A percentile compares a stretch with the other conserved stretches of the same genome.
Conservation (phyloP, 2,797 vertebrate genomes). For the Pseudochirops cupreus region DNA sequence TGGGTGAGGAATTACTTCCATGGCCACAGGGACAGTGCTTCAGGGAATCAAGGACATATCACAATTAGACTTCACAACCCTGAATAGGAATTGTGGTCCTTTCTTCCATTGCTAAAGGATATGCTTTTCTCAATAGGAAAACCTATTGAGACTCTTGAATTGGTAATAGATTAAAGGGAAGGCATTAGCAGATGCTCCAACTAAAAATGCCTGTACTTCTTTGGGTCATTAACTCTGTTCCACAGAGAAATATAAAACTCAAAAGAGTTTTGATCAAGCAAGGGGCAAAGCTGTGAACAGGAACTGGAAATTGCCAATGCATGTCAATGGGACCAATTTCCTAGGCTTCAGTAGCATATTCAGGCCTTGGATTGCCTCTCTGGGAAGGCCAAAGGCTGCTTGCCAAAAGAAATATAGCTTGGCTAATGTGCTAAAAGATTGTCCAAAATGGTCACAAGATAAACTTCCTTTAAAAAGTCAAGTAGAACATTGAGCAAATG, state of each 20-base stretch:
- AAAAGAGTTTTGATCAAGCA: background rate
- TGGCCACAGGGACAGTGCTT: background rate
- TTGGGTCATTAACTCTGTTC: background rate
- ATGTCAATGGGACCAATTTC: background rate
- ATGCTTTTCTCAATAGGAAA: background rate
- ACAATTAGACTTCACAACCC: background rate
- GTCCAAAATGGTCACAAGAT: background rate
- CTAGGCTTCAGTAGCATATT: background rate
- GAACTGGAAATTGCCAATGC: background rate
- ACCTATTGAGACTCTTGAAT: background rate
- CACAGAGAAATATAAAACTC: slow-evolving; percentile 5
- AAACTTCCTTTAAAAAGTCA: slow-evolving; percentile 3
- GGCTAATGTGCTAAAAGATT: background rate
- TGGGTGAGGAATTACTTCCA: background rate
- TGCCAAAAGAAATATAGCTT: background rate
- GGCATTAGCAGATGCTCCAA: background rate
- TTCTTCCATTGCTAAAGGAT: background rate
- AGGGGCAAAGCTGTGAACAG: background rate
- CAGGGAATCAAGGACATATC: background rate
- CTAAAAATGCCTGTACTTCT: background rate
- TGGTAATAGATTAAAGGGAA: background rate
- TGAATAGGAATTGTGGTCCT: background rate
- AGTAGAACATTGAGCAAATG: background rate
- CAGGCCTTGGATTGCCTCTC: background rate
- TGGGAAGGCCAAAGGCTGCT: background rate